Base-by-base conservation (phyloP, 2,888 invertebrate genomes). In the Brachyptera risi region DNA sequence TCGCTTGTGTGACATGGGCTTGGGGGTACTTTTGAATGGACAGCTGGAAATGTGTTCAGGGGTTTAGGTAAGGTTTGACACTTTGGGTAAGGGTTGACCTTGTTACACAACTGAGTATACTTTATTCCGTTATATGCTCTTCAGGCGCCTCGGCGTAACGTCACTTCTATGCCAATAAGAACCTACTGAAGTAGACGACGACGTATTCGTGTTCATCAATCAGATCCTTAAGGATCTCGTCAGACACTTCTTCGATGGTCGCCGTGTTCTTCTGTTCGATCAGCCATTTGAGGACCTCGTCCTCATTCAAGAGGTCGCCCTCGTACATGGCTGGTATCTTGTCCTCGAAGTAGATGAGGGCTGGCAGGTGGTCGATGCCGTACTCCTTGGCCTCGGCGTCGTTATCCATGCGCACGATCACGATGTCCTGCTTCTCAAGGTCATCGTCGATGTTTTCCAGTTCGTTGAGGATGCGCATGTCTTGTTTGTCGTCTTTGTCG, bases 381-480 rank as follows among this genome's bases (percentile, higher is more conserved):
- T 86, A 93, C 76, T 93, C 90, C 72, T 91, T 92, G 3, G 94
- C 93, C 77, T 94, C 93, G 21, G 85, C 90, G 57, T 89, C 88
- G 71, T 95, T 92, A 73, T 92, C 92, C 73, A 95, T 90, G 64
- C 94, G 85, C 7, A 94, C 90, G 65, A 95, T 92, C 11, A 92
- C 89, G 67, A 95, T 93, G 3, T 89, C 92, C 78, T 93, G 91
- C 71, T 88, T 90, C 74, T 93, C 92, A 59, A 92, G 75, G 69
- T 94, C 93, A 73, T 93, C 93, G 68, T 94, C 94, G 70, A 95
- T 94, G 73, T 93, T 94, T 75, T 95, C 94, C 65, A 95, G 75
- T 75, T 94, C 93, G 71, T 92, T 92, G 15, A 94, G 75, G 57
- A 92, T 88, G 68, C 90, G 80, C 68, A 92, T 90, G 69, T 92